phyloP scores from a whole-genome alignment of 2,888 invertebrate genomes.

The Tetranychus piercei region DNA sequence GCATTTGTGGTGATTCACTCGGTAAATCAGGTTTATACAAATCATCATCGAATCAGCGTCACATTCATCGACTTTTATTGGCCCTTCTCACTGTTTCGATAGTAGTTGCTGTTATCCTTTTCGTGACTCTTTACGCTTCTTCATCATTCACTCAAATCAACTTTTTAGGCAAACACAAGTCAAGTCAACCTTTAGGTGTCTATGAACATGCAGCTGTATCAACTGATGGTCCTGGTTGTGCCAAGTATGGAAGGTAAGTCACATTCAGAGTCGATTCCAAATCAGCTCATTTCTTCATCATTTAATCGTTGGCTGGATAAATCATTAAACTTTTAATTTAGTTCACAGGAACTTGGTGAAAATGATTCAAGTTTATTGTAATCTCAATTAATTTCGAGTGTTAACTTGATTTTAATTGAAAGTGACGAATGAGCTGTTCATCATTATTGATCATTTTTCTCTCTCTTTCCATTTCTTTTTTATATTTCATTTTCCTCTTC shows the following conservation, averaged over 20 bases:
- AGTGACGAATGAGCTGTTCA: neutral
- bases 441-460: neutral
- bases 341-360: neutral
- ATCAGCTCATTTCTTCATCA: neutral
- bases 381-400: neutral
- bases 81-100: neutral
- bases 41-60: neutral
- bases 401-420: neutral
- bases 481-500: neutral
- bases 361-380: neutral
- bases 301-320: neutral
- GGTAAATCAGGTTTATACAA: neutral
- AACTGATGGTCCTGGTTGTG: slow-evolving; percentile 23
- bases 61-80: neutral
- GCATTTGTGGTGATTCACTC: neutral
- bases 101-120: neutral
- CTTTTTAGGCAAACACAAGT: neutral
- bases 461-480: neutral
- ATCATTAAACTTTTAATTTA: neutral
- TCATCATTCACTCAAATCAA: neutral
- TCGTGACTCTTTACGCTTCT: neutral
- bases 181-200: slow-evolving; percentile 8
- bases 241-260: slow-evolving; percentile 24
- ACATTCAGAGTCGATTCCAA: neutral
- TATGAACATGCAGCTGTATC: slow-evolving; percentile 20